Base-by-base conservation (phyloP, 2,888 invertebrate species). In the Heteromurus nitidus region DNA sequence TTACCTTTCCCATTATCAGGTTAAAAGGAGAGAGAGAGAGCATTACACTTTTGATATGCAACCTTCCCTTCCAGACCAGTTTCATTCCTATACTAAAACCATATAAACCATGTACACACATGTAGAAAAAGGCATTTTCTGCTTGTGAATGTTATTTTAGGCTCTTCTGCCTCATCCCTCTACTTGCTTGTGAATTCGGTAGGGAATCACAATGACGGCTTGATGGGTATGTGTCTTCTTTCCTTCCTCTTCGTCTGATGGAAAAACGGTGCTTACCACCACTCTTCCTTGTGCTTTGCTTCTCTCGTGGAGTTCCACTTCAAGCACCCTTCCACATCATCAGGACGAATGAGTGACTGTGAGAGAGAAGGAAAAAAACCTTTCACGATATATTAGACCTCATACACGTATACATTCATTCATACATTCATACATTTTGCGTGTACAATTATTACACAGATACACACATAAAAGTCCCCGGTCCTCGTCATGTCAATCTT, bases 151-250 rank as follows among this genome's bases (percentile, higher is more conserved):
- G 77, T 84, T 85, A 82, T 85, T 85, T 82, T 74, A 84, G 80
- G 80, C 70, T 69, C 72, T 68, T 64, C 65, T 55, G 58, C 55
- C 68, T 18, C 76, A 58, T 80, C 68, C 18, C 69, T 72, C 82
- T 81, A n/a, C n/a, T 84, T 80, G 81, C n/a, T n/a, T 73, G 82
- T 81, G 81, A 82, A 81, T 82, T 81, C 82, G 85, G 68, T 44
- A 77, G 82, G 82, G 83, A 83, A 82, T 74, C 81, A 82, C 80
- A 81, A 82, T 83, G 72, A 74, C 75, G 77, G 44, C 55, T 77
- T 82, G 82, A 82, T 82, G 82, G 77, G 69, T 80, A 53, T 80
- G 62, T 76, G 70, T 75, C 36, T 76, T 47, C 47, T 76, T 62
- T 77, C 70, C 68, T 77, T 68, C 69, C 64, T 74, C 47, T 47